Evolutionary conservation across 2,888 invertebrate genomes (phyloP), one percentile per base, ranked within the genome.

Genomic region (Pimpla rufipes): DNA sequence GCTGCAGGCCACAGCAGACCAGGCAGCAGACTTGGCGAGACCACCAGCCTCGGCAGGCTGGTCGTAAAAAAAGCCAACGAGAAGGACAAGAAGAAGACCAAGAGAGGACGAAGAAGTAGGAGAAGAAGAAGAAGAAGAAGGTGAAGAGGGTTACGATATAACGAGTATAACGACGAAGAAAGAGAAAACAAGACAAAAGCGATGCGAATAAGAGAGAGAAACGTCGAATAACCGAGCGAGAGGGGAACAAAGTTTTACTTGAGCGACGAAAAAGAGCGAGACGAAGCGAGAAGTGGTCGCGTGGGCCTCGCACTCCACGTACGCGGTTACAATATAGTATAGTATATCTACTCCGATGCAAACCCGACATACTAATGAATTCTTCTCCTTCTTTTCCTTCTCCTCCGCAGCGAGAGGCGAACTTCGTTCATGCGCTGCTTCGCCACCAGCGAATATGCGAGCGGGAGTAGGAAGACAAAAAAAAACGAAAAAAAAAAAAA

Each of bases 331-430:
- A 68, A 73, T 40, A 42, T 23, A 70, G 55, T n/a, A 55, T 42
- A 23, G 47, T 57, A 71, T 29, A 55, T 71, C 57, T 57, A 71
- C 55, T 55, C 21, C 40, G 78, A 67, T 80, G 66, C 85, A 78
- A 75, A 79, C 83, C 73, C 74, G 83, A 87, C 88, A 88, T 89
- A 89, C 88, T 88, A 90, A 90, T 90, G 89, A 87, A 86, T 78
- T 70, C 73, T 77, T 55, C 67, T 37, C 78, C 81, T 67, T 83
- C 80, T 40, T 59, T 71, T 78, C 79, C 80, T 45, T 62, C 74
- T 77, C 80, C 75, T 18, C 45, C 35, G 13, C 13, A 13, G 13
- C 11, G 11, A 11, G 45, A 42, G 18, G 37, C 23, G 52, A 18
- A 21, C n/a, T 40, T 16, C 55, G 71, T 52, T 71, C 55, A 64